Conservation (phyloP, 1,140 invertebrate species). For the Chrysopa pallens region DNA sequence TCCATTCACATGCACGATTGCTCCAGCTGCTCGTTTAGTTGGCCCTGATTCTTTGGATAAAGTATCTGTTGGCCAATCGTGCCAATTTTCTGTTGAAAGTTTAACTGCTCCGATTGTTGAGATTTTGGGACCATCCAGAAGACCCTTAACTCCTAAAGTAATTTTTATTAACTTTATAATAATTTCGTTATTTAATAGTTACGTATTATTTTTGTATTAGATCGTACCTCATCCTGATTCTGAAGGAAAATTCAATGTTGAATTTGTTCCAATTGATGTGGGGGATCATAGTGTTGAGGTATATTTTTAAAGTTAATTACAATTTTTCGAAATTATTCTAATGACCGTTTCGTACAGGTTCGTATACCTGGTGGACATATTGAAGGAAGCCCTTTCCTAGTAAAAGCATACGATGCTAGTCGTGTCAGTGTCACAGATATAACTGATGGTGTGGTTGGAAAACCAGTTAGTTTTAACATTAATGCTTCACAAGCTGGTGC, state of each 20-base stretch:
- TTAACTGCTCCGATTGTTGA: slow-evolving; percentile 56
- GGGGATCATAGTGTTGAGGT: slow-evolving; percentile 90
- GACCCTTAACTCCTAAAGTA: slow-evolving; percentile 50
- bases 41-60: slow-evolving; percentile 74
- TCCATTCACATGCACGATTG: slow-evolving; percentile 35
- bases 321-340: neutral
- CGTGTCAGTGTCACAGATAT: slow-evolving; percentile 84
- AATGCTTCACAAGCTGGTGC: slow-evolving; percentile 60
- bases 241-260: slow-evolving; percentile 35
- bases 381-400: slow-evolving; percentile 83
- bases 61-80: slow-evolving; percentile 70
- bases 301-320: slow-evolving; percentile 8
- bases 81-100: slow-evolving; percentile 72
- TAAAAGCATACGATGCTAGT: slow-evolving; percentile 88
- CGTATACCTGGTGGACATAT: slow-evolving; percentile 64
- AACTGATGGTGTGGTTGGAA: slow-evolving; percentile 71
- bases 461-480: slow-evolving; percentile 85
- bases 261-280: slow-evolving; percentile 76
- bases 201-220: slow-evolving; percentile 7
- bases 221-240: slow-evolving; percentile 17
- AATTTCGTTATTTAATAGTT: neutral
- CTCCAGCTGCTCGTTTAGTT: slow-evolving; percentile 55
- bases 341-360: slow-evolving; percentile 11
- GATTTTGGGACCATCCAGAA: slow-evolving; percentile 53
- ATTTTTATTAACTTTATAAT: neutral